phyloP scores from a whole-genome alignment of 2,888 invertebrate species.

The Cheilosia urbana region DNA sequence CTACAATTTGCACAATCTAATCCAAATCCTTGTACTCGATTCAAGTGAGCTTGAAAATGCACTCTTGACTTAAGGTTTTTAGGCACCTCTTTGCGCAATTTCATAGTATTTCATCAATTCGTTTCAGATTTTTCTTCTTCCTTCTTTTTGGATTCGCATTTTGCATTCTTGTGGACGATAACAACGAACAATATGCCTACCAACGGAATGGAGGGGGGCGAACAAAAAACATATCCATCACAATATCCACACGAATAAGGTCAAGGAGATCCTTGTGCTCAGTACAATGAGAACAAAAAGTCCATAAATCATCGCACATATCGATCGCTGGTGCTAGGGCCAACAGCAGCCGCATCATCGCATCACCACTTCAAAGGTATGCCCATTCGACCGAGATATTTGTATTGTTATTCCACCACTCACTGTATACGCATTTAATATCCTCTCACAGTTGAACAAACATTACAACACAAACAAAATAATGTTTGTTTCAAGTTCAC shows the following conservation, averaged over 20 bases:
- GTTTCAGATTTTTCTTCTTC: not conserved
- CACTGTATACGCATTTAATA: slow-evolving; percentile 11
- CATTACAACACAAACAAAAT: slow-evolving; percentile 13
- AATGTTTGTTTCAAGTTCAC: slow-evolving; percentile 37
- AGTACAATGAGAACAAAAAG: slow-evolving; percentile 27
- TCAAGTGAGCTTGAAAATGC: not conserved
- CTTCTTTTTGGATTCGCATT: not conserved
- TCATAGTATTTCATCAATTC: not conserved
- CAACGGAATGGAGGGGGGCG: not conserved
- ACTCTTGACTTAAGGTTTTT: not conserved
- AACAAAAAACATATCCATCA: slow-evolving; percentile 13
- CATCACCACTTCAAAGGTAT: slow-evolving; percentile 34
- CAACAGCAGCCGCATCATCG: not conserved
- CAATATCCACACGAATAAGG: slow-evolving; percentile 34
- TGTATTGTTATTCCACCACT: slow-evolving; percentile 3
- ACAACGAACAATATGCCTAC: slow-evolving; percentile 12
- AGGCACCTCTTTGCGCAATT: slow-evolving; percentile 4
- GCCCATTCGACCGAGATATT: slow-evolving; percentile 33
- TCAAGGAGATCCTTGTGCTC: slow-evolving; percentile 37
- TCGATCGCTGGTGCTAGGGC: slow-evolving; percentile 15
- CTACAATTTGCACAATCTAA: not conserved
- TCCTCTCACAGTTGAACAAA: slow-evolving; percentile 25
- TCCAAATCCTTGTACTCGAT: not conserved
- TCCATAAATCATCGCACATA: slow-evolving; percentile 48
- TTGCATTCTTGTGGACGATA: slow-evolving; percentile 18